Base-by-base conservation (phyloP, 2,113 vertebrate species). In the Scophthalmus maximus region DNA sequence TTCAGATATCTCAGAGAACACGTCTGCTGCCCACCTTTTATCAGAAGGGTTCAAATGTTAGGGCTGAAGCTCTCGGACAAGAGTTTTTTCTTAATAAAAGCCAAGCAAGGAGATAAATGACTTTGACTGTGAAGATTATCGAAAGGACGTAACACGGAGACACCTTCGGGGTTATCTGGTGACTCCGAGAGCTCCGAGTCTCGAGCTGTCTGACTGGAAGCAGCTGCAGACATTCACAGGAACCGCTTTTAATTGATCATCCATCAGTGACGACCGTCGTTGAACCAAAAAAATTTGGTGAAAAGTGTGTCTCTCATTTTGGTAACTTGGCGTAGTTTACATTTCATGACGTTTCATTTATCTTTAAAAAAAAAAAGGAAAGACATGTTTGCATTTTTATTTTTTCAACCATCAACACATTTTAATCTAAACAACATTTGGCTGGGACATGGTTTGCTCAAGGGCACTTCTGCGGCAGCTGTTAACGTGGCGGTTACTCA, bases 401-500 rank as follows among this genome's bases (percentile, higher is more conserved):
- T n/a, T n/a, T n/a, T n/a, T n/a, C n/a, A n/a, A n/a, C n/a, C n/a
- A n/a, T n/a, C n/a, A n/a, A n/a, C n/a, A n/a, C n/a, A n/a, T n/a
- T 47, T 53, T 12, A 34, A 73, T 46, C 29, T 44, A 6, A 11
- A 17, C 47, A n/a, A 22, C 65, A 56, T 51, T 46, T 40, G 23
- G 17, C 20, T 2, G 1, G 14, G 29, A 68, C 30, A 44, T 40
- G 3, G 27, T 77, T 59, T 70, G 34, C 8, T 49, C 18, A 6
- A 7, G 40, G 34, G 53, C 22, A 30, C 57, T 17, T 46, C 51
- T 52, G 65, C 69, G 73, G 64, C 23, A 66, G 55, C 44, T 68
- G 15, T 63, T 73, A 50, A 20, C 6, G 44, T 42, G 32, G 18
- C 56, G 11, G 73, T 76, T 71, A 70, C 63, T 78, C 55, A 70